Evolutionary conservation across 2,113 vertebrate genomes (phyloP).

Genomic region (Bos indicus): DNA sequence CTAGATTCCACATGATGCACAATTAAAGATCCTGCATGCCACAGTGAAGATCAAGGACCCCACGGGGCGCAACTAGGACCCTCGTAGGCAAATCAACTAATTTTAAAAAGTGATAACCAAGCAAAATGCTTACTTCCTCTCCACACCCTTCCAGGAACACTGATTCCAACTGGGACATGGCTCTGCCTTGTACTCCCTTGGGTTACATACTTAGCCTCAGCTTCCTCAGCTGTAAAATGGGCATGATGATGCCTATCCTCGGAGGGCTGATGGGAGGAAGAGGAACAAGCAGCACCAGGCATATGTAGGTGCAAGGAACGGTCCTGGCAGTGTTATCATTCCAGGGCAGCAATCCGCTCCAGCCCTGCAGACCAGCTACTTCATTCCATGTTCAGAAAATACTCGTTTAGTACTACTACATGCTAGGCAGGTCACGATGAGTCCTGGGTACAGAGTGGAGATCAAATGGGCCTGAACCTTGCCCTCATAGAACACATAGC

Average conservation of each 20-base stretch:
- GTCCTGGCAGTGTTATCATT: background rate
- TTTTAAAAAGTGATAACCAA: background rate
- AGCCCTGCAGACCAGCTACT: background rate
- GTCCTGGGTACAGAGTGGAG: background rate
- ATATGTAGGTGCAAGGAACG: accelerated
- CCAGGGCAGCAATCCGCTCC: background rate
- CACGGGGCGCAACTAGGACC: background rate
- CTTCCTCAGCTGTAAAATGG: background rate
- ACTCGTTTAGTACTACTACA: background rate
- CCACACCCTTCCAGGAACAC: background rate
- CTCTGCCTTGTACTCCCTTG: no score
- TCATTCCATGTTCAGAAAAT: background rate
- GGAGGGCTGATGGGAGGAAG: background rate
- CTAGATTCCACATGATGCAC: background rate
- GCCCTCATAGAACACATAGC: background rate
- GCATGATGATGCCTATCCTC: background rate
- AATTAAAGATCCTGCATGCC: background rate
- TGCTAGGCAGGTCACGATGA: background rate
- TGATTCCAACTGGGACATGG: background rate
- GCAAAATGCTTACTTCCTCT: background rate
- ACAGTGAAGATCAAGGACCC: background rate
- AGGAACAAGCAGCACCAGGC: background rate
- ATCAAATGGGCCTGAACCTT: background rate
- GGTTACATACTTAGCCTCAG: background rate
- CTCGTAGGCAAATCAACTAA: background rate